Evolutionary conservation across 2,888 invertebrate genomes (phyloP).

Genomic region (Troides oblongomaculatus): DNA sequence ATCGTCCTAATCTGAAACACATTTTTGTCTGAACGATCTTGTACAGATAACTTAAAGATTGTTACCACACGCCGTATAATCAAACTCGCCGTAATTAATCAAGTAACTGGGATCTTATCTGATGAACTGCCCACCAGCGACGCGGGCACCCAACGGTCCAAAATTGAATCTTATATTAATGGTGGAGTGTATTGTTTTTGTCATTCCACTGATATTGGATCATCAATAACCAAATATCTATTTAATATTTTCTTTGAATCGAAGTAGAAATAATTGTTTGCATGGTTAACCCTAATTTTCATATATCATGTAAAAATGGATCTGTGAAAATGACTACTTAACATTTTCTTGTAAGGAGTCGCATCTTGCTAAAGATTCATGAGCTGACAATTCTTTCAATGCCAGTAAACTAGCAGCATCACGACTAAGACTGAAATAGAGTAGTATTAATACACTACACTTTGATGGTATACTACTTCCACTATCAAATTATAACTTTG

Average conservation of each 20-base stretch:
- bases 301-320: too few species aligned
- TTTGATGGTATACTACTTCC: too few species aligned
- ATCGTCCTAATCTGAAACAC: conserved; percentile 37
- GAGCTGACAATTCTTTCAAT: too few species aligned
- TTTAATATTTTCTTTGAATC: background rate
- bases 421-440: too few species aligned
- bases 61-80: conserved; percentile 54
- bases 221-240: conserved; percentile 16
- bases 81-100: conserved; percentile 61
- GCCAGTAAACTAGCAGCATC: too few species aligned
- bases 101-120: conserved; percentile 49
- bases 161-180: conserved; percentile 17
- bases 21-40: conserved; percentile 47
- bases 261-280: background rate
- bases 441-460: too few species aligned
- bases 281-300: too few species aligned
- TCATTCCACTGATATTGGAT: conserved; percentile 6
- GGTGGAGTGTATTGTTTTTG: conserved; percentile 25
- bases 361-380: too few species aligned
- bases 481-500: too few species aligned
- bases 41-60: conserved; percentile 49
- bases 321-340: background rate
- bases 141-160: conserved; percentile 30
- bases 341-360: too few species aligned
- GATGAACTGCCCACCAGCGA: conserved; percentile 62